Evolutionary conservation across 2,888 invertebrate genomes (phyloP).

Genomic region (Drosophila koepferae): DNA sequence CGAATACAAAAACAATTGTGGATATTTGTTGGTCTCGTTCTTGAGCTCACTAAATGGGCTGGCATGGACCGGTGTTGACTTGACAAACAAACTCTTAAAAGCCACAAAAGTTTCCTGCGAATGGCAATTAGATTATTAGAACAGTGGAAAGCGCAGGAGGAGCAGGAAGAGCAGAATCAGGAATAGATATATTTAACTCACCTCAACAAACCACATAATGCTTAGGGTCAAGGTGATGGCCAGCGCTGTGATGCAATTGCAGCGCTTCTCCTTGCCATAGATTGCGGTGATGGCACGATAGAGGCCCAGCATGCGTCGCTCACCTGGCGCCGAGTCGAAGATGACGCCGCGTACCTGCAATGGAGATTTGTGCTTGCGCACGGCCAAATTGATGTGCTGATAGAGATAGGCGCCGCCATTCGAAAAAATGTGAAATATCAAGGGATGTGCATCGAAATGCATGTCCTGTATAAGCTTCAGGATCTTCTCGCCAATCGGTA

Average conservation of each 20-base stretch:
- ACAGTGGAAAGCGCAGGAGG: not conserved
- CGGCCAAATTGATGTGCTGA: constrained; percentile 88
- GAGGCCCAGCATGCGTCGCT: constrained; percentile 86
- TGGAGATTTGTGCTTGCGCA: constrained; percentile 86
- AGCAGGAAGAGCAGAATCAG: no score
- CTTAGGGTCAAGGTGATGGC: constrained; percentile 86
- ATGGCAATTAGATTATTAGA: not conserved
- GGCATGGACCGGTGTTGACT: constrained; percentile 85
- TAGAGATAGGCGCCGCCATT: constrained; percentile 91
- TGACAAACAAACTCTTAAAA: constrained; percentile 84
- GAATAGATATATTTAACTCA: constrained; percentile 66
- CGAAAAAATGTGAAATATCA: constrained; percentile 91
- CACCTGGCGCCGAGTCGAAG: constrained; percentile 90
- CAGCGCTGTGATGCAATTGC: constrained; percentile 87
- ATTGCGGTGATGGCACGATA: constrained; percentile 88
- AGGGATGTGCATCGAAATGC: constrained; percentile 89
- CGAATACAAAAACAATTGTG: constrained; percentile 91
- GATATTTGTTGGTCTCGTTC: constrained; percentile 87
- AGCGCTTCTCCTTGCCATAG: constrained; percentile 86
- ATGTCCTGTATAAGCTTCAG: constrained; percentile 89
- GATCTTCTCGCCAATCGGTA: constrained; percentile 88
- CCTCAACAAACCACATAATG: constrained; percentile 88
- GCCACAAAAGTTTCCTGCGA: constrained; percentile 84
- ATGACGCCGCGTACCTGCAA: constrained; percentile 87
- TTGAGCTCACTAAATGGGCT: constrained; percentile 87